These are phyloP conservation scores for Conus canariensis DNA, from an alignment of 2,888 invertebrate species.

Conservation along the genomic window DNA sequence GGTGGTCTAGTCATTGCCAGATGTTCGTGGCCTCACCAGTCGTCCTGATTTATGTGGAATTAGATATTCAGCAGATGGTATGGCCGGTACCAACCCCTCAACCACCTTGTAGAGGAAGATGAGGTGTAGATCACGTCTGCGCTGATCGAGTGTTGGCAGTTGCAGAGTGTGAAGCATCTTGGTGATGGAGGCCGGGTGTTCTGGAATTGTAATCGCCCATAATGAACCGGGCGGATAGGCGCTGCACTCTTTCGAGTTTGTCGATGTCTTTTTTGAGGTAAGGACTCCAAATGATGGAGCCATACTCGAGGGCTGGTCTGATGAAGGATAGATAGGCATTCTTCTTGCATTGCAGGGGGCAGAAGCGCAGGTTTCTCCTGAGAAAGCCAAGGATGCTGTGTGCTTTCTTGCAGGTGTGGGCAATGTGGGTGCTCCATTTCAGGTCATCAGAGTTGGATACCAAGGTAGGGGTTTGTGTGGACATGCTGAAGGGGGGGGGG, in stretches of 20 bases:
- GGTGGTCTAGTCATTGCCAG: not conserved
- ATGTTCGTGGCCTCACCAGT: not conserved
- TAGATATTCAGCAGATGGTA: not conserved
- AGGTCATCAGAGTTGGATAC: slow-evolving; percentile 7
- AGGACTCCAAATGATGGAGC: not conserved
- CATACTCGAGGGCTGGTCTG: not conserved
- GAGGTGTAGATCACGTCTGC: not conserved
- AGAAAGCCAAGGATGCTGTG: slow-evolving; percentile 10
- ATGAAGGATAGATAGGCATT: not conserved
- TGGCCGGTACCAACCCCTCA: slow-evolving; percentile 13
- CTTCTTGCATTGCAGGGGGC: not conserved
- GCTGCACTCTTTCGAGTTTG: not conserved
- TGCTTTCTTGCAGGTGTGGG: not conserved
- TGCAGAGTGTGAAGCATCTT: slow-evolving; percentile 4
- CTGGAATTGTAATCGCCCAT: not conserved
- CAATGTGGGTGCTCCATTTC: slow-evolving; percentile 10
- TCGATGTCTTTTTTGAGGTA: not conserved
- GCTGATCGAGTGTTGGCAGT: not conserved
- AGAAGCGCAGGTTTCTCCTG: slow-evolving; percentile 6
- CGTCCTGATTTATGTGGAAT: slow-evolving; percentile 10
- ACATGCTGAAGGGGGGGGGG: not conserved
- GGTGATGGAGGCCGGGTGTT: not conserved
- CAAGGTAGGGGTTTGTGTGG: slow-evolving; percentile 5
- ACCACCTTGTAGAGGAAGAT: slow-evolving; percentile 15
- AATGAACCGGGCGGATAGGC: not conserved